Conservation (phyloP, 2,113 vertebrate species). For the Hippocampus mohnikei region DNA sequence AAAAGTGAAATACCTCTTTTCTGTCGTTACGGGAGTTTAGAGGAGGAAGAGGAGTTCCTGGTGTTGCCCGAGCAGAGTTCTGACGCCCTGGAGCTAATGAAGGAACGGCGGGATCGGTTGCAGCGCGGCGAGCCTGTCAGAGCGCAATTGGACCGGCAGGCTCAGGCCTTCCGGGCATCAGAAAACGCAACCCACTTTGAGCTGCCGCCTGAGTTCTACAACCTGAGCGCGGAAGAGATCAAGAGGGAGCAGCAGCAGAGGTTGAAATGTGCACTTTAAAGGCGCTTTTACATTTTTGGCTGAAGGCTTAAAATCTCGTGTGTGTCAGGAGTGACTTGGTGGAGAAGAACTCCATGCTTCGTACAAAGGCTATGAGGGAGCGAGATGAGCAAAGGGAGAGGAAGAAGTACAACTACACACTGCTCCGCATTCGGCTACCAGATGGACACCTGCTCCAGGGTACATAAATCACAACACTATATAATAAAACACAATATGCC, state of each 20-base stretch:
- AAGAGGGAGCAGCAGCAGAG: conserved; percentile 80
- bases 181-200: conserved; percentile 80
- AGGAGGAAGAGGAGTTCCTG: conserved; percentile 81
- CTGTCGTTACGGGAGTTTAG: conserved; percentile 54
- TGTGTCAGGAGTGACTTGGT: conserved; percentile 77
- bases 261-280: conserved; percentile 50
- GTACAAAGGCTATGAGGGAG: conserved; percentile 92
- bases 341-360: conserved; percentile 82
- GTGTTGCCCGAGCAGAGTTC: conserved; percentile 75
- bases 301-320: not conserved
- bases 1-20: not conserved
- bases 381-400: conserved; percentile 86
- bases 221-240: conserved; percentile 81
- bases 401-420: conserved; percentile 85
- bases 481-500: not conserved
- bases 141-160: conserved; percentile 81
- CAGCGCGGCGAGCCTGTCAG: conserved; percentile 78
- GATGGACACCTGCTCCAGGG: conserved; percentile 90
- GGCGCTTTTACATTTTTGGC: not conserved
- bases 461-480: conserved; percentile 26
- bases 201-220: conserved; percentile 88
- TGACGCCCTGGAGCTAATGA: conserved; percentile 73
- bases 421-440: conserved; percentile 83
- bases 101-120: conserved; percentile 74
- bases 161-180: conserved; percentile 74